Evolutionary conservation across 2,888 invertebrate species (phyloP), one percentile per base, ranked within the genome.

Genomic region (Eupithecia centaureata): DNA sequence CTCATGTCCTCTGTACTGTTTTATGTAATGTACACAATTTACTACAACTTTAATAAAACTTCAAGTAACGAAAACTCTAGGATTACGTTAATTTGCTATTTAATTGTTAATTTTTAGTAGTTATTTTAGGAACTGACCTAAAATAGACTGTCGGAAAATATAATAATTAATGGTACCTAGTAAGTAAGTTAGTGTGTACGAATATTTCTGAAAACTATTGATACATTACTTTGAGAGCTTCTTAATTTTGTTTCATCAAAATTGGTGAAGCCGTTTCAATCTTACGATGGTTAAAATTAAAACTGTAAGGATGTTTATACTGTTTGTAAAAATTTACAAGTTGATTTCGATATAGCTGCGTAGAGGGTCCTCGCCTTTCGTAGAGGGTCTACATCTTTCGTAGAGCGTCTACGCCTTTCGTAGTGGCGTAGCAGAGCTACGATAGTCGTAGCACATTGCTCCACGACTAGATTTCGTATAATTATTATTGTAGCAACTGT

Each of bases 11-110:
- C n/a, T n/a, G n/a, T n/a, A n/a, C n/a, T n/a, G n/a, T n/a, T n/a
- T n/a, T n/a, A n/a, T 38, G 38, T 3, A 38, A 5, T 13, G 27
- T 15, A 28, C 10, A 13, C n/a, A 15, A n/a, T 1, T 13, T 35
- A 35, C 51, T 12, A 18, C 51, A 51, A 61, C 61, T 61, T 32
- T 47, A 61, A 30, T 61, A 61, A 51, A 33, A 51, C 60, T 5
- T 60, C 61, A 47, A 61, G 22, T 22, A 47, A 47, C 10, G 61
- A 10, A 25, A 32, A 51, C 51, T 25, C 25, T 33, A 13, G 51
- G 22, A 54, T 28, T 35, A 18, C 35, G 62, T 10, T 27, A 54
- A 52, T 52, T 25, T 35, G 2, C 25, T 51, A 25, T 51, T 51
- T 25, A 22, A 35, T 13, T 2, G 33, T 15, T 35, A 35, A 35